Evolutionary conservation across 2,888 invertebrate species (phyloP).

Genomic region (Rhamnusium bicolor): DNA sequence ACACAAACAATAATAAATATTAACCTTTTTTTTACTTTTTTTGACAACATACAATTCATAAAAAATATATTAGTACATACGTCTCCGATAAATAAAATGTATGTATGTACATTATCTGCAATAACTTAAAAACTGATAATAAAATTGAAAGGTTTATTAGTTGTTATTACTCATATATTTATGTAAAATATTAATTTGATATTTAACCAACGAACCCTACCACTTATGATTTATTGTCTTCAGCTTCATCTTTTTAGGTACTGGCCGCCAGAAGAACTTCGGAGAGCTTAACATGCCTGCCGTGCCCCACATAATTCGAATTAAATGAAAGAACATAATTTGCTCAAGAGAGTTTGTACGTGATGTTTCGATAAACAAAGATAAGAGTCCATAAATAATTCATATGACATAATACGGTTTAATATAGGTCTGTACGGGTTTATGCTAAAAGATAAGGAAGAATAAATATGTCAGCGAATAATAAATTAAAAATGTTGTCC

Average conservation of each 20-base stretch:
- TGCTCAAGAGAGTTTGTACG: not conserved
- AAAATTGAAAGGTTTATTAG: not conserved
- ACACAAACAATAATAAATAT: too few relatives aligned
- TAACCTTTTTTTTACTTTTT: too few relatives aligned
- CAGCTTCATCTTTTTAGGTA: slow-evolving; percentile 54
- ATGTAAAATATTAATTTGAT: not conserved
- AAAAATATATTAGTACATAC: too few relatives aligned
- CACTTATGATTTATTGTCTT: slow-evolving; percentile 51
- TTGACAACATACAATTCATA: too few relatives aligned
- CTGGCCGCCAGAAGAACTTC: slow-evolving; percentile 16
- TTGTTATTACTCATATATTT: not conserved
- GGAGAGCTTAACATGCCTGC: slow-evolving; percentile 29
- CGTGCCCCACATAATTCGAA: slow-evolving; percentile 18
- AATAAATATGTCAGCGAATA: slow-evolving; percentile 51
- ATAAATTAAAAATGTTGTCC: slow-evolving; percentile 90
- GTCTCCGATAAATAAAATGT: too few relatives aligned
- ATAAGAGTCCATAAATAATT: slow-evolving; percentile 11
- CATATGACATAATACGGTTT: slow-evolving; percentile 19
- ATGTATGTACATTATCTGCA: not conserved
- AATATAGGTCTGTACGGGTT: not conserved
- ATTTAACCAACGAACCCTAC: slow-evolving; percentile 13
- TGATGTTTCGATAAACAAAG: slow-evolving; percentile 19
- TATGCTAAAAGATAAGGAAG: slow-evolving; percentile 18
- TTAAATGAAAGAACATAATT: not conserved
- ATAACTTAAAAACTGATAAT: not conserved